Evolutionary conservation across 2,888 invertebrate genomes (phyloP), one percentile per base, ranked within the genome.

Genomic region (Augochlorella aurata): DNA sequence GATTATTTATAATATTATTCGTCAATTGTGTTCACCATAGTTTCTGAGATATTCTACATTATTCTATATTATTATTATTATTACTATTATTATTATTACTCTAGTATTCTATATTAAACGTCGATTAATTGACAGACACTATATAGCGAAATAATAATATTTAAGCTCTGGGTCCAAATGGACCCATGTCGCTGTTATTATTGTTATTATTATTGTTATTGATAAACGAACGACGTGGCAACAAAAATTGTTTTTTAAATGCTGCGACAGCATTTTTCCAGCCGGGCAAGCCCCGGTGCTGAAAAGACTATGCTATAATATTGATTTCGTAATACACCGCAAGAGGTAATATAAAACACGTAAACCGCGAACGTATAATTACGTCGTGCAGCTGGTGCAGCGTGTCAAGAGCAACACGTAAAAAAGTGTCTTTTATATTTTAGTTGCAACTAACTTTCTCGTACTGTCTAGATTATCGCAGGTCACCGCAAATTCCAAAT

Each of bases 401-500:
- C 44, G 47, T 49, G 24, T n/a, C 75, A 75, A 79, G 69, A 63
- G 52, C 45, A 63, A 24, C 44, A 3, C 12, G 29, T 52, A 24
- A 61, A 72, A 71, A 50, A 58, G 1, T 50, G 24, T 38, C 18
- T 67, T 68, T 44, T 78, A 74, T 14, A 67, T 45, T 66, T 73
- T 67, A 74, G 21, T 38, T 38, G 16, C 47, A 69, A 75, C 69
- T 79, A 69, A 75, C 69, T 79, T 79, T 75, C 78, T 47, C 78
- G 67, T 9, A 38, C 16, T 44, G 18, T 63, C 14, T 14, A 29
- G 16, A 78, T 74, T 74, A 50, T 50, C 24, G 12, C n/a, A 24
- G n/a, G 21, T n/a, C 54, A 45, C 21, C 44, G 21, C 24, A 47
- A 18, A 24, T 10, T 21, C 2, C 9, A 21, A 21, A 54, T 21